Evolutionary conservation across 37 sponge, comb jelly and placozoan genomes (phyloP).

Genomic region (Chondrilla cf. caribensis): DNA sequence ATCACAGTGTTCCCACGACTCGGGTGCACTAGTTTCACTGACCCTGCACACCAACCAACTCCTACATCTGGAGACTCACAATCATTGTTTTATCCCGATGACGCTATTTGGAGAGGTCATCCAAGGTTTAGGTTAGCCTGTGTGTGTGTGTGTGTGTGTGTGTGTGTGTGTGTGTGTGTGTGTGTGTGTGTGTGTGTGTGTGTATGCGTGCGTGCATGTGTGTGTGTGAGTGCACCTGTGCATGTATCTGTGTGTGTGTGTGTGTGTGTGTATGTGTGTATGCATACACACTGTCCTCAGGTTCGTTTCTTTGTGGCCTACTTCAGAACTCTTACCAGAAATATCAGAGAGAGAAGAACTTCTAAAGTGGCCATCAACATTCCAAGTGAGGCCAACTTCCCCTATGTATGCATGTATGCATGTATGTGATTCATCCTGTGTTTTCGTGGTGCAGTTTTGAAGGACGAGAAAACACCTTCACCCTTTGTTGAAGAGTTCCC

Average conservation of each 20-base stretch:
- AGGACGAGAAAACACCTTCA: slow-evolving; percentile 57
- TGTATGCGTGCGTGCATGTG: too few relatives aligned
- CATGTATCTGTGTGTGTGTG: too few relatives aligned
- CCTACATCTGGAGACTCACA: slow-evolving; percentile 50
- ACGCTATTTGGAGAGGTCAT: slow-evolving; percentile 78
- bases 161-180: too few relatives aligned
- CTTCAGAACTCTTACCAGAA: slow-evolving; percentile 70
- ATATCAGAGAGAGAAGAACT: slow-evolving; percentile 90
- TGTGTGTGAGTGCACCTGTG: too few relatives aligned
- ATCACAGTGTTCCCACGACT: slow-evolving; percentile 76
- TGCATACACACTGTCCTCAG: background rate
- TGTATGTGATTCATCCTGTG: too few relatives aligned
- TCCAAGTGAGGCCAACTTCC: slow-evolving; percentile 56
- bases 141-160: background rate
- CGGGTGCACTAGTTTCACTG: slow-evolving; percentile 83
- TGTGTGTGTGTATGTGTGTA: too few relatives aligned
- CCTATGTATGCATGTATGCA: background rate
- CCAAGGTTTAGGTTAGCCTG: slow-evolving; percentile 72
- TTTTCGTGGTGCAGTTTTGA: slow-evolving; percentile 43
- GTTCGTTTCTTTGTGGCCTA: slow-evolving; percentile 7
- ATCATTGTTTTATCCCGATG: slow-evolving; percentile 91
- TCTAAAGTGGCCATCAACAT: slow-evolving; percentile 81
- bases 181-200: too few relatives aligned
- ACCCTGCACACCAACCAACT: slow-evolving; percentile 60
- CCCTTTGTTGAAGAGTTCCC: slow-evolving; percentile 73